Conservation (phyloP, 2,113 vertebrate species). For the Mugil cephalus region DNA sequence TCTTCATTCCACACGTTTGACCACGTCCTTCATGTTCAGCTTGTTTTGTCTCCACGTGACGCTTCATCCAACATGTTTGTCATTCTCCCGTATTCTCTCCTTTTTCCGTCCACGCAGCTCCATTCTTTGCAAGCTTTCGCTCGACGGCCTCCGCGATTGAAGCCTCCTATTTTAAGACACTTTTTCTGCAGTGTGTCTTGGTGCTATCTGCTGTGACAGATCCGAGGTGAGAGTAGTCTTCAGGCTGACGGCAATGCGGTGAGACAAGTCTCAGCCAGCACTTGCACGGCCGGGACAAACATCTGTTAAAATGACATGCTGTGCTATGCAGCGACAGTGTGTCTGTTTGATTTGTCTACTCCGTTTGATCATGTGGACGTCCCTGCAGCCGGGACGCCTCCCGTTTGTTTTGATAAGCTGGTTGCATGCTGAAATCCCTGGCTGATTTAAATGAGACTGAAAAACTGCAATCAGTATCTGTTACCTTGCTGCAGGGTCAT, state of each 20-base stretch:
- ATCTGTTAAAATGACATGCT: neutral
- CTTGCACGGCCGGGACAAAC: neutral
- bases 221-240: slow-evolving; percentile 26
- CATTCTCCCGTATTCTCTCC: slow-evolving; percentile 2
- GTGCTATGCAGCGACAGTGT: neutral
- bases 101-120: slow-evolving; percentile 49
- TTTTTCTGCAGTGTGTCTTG: slow-evolving; percentile 18
- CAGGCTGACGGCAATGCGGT: neutral
- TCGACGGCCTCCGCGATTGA: slow-evolving; percentile 54
- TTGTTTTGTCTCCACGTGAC: slow-evolving; percentile 16
- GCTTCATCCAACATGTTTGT: neutral
- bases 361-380: neutral
- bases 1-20: neutral
- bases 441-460: neutral
- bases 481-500: neutral
- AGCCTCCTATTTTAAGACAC: slow-evolving; percentile 11
- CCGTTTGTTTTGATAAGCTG: neutral
- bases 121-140: slow-evolving; percentile 20
- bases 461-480: neutral
- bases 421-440: neutral
- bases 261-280: neutral
- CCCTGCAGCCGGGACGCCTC: neutral
- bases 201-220: slow-evolving; percentile 25
- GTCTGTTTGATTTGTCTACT: neutral
- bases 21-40: neutral